Evolutionary conservation across 2,797 vertebrate species (phyloP).

Genomic region (Zalophus californianus): DNA sequence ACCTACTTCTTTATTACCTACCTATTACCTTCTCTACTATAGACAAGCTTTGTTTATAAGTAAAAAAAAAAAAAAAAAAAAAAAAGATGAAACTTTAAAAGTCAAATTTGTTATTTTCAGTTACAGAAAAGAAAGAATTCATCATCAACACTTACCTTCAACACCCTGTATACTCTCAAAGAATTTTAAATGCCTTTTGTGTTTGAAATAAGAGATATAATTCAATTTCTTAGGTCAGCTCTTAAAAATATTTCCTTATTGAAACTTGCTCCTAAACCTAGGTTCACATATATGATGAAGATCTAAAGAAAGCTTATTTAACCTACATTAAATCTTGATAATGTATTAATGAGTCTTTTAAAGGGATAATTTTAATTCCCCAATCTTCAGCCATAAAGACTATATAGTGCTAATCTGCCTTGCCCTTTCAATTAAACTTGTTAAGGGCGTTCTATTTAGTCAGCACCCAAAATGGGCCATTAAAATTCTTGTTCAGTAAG

Average conservation of each 20-base stretch:
- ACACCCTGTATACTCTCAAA: constrained; percentile 74
- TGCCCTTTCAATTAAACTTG: constrained; percentile 92
- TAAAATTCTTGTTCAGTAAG: constrained; percentile 91
- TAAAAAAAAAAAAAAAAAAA: constrained; percentile 54
- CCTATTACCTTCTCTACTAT: neutral
- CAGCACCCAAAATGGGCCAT: constrained; percentile 90
- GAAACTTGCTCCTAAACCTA: constrained; percentile 80
- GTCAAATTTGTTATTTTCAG: constrained; percentile 74
- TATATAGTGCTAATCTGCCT: constrained; percentile 89
- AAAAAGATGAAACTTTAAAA: constrained; percentile 60
- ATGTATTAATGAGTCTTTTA: constrained; percentile 91
- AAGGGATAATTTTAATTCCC: constrained; percentile 90
- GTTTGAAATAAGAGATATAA: constrained; percentile 69
- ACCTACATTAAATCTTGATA: constrained; percentile 91
- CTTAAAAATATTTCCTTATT: constrained; percentile 80
- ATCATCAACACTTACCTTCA: constrained; percentile 38
- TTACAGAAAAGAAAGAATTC: constrained; percentile 72
- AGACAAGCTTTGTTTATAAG: constrained; percentile 40
- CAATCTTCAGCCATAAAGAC: constrained; percentile 89
- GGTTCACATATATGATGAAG: constrained; percentile 80
- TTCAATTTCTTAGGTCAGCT: constrained; percentile 63
- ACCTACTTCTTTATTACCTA: neutral
- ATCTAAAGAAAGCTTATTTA: constrained; percentile 87
- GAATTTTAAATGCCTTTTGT: constrained; percentile 65
- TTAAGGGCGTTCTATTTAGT: constrained; percentile 89